Conservation (phyloP, 2,113 vertebrate genomes). For the Anseranas semipalmata region DNA sequence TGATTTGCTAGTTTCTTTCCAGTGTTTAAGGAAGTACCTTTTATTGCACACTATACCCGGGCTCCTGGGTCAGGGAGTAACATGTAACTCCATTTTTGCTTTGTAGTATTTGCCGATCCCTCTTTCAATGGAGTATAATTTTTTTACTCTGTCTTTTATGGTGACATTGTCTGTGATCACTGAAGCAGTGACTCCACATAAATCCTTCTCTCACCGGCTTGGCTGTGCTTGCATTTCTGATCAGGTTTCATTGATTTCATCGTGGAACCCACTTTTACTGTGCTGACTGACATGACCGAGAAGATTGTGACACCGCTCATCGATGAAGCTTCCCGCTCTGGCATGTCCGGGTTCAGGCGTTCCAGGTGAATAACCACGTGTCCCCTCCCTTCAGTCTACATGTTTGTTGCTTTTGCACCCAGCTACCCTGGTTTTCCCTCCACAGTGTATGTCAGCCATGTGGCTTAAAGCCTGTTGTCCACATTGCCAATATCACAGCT, state of each 20-base stretch:
- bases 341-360: conserved; percentile 83
- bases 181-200: neutral
- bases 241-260: conserved; percentile 99
- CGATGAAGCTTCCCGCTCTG: conserved; percentile 87
- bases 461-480: neutral
- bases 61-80: neutral
- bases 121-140: neutral
- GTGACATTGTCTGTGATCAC: neutral
- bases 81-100: neutral
- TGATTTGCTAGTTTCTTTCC: neutral
- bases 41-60: neutral
- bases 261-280: conserved; percentile 96
- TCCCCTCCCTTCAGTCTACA: neutral
- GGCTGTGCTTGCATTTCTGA: conserved; percentile 3
- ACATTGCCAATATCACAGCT: accelerated
- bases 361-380: conserved; percentile 79
- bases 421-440: accelerated
- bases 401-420: neutral
- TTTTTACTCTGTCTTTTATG: neutral
- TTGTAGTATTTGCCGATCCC: neutral
- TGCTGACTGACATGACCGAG: conserved; percentile 96
- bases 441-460: accelerated
- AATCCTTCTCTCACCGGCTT: neutral
- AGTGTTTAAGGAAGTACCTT: neutral
- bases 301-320: conserved; percentile 93